A percentile compares a stretch with the other conserved stretches of the same genome.
These are phyloP conservation scores for Scytalopus superciliaris DNA, from an alignment of 2,113 vertebrate genomes.

Conservation along the genomic window DNA sequence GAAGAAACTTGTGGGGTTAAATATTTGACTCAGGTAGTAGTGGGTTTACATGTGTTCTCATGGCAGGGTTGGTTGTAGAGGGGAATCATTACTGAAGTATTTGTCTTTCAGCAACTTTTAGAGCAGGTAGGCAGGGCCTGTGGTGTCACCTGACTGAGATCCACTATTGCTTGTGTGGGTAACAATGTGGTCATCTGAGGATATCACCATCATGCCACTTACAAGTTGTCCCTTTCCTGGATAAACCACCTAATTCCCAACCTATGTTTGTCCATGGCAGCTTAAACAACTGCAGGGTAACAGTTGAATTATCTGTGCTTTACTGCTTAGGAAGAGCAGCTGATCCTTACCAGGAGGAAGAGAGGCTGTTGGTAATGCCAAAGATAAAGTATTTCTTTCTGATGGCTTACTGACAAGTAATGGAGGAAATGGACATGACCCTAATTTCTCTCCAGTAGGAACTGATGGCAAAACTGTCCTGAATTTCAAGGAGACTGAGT, in stretches of 20 bases:
- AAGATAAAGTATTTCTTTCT: background rate
- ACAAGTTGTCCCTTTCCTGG: background rate
- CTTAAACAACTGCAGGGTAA: background rate
- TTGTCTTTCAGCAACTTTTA: background rate
- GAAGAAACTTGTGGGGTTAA: background rate
- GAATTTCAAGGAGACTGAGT: background rate
- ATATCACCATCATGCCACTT: background rate
- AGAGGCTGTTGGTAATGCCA: background rate
- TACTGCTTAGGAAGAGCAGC: background rate
- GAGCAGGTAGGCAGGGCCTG: background rate
- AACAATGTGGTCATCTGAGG: background rate
- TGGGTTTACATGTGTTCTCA: rapidly evolving
- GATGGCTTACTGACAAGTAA: background rate
- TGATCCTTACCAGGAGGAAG: background rate
- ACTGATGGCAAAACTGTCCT: background rate
- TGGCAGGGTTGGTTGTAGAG: background rate
- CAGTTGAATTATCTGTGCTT: background rate
- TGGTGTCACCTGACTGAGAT: background rate
- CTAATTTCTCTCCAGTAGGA: background rate
- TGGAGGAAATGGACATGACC: background rate
- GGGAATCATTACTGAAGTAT: background rate
- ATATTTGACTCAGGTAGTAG: background rate
- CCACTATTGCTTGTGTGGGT: background rate
- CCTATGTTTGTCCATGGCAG: background rate
- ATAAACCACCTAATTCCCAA: background rate